Conservation (phyloP, 2,888 invertebrate species). For the Entomobrya proxima region DNA sequence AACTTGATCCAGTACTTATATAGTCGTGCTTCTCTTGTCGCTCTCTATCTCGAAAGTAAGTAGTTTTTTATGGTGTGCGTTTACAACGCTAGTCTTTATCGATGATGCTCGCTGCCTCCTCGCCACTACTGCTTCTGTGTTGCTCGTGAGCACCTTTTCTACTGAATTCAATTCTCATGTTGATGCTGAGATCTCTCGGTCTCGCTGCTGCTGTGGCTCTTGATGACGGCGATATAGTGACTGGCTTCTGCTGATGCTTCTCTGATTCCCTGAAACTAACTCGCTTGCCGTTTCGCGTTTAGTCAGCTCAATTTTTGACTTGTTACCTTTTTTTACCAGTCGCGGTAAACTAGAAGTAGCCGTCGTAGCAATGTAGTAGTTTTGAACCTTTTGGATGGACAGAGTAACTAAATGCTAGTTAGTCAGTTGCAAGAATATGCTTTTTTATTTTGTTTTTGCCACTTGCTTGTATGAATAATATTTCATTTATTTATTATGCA, state of each 20-base stretch:
- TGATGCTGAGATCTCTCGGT: conserved; percentile 14
- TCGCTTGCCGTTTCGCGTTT: conserved; percentile 26
- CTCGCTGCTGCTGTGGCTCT: not conserved
- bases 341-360: not conserved
- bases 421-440: not conserved
- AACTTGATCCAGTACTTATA: conserved; percentile 68
- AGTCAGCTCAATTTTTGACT: conserved; percentile 50
- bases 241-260: conserved; percentile 21
- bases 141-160: conserved; percentile 49
- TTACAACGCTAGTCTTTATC: conserved; percentile 46
- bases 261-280: conserved; percentile 22
- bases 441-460: conserved; percentile 12
- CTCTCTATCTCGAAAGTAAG: conserved; percentile 3
- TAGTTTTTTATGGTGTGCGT: conserved; percentile 34
- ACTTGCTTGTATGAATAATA: conserved; percentile 19
- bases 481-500: not conserved
- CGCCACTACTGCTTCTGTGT: conserved; percentile 37
- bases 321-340: conserved; percentile 42
- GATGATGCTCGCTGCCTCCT: conserved; percentile 15
- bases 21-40: conserved; percentile 32
- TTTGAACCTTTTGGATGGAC: not conserved
- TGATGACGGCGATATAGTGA: conserved; percentile 15
- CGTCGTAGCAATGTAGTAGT: not conserved
- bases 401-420: conserved; percentile 37
- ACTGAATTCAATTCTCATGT: conserved; percentile 50